phyloP scores from a whole-genome alignment of 2,113 vertebrate genomes.

The Gracilinanus agilis region DNA sequence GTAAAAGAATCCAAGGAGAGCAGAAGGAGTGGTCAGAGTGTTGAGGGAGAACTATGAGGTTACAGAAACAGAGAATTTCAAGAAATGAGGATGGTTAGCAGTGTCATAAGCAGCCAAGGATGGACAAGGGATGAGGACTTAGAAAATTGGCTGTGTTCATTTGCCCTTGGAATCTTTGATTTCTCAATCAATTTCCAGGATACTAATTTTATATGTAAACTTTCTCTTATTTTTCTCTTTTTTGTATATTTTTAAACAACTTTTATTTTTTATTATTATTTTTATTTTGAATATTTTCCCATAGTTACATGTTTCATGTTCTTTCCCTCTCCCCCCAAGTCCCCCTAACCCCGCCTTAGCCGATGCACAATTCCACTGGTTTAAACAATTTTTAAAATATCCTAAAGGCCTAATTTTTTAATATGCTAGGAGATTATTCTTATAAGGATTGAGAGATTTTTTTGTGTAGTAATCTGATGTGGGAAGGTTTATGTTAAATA shows the following conservation, averaged over 20 bases:
- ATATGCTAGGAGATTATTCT: slow-evolving; percentile 26
- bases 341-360: too few species aligned
- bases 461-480: neutral
- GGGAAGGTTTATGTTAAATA: neutral
- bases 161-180: neutral
- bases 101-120: neutral
- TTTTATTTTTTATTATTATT: too few species aligned
- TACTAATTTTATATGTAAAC: neutral
- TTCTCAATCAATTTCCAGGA: slow-evolving; percentile 16
- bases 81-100: neutral
- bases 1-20: neutral
- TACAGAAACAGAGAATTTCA: neutral
- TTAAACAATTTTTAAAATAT: slow-evolving; percentile 37
- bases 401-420: neutral
- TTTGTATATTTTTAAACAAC: slow-evolving; percentile 41
- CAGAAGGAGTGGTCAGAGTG: neutral
- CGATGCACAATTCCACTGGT: too few species aligned
- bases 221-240: neutral
- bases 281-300: too few species aligned
- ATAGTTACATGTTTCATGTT: too few species aligned
- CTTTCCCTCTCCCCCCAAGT: too few species aligned
- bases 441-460: slow-evolving; percentile 41
- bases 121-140: neutral
- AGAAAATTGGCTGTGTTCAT: neutral
- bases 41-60: neutral